Conservation (phyloP, 1,140 invertebrate species). For the Bombus cullumanus region DNA sequence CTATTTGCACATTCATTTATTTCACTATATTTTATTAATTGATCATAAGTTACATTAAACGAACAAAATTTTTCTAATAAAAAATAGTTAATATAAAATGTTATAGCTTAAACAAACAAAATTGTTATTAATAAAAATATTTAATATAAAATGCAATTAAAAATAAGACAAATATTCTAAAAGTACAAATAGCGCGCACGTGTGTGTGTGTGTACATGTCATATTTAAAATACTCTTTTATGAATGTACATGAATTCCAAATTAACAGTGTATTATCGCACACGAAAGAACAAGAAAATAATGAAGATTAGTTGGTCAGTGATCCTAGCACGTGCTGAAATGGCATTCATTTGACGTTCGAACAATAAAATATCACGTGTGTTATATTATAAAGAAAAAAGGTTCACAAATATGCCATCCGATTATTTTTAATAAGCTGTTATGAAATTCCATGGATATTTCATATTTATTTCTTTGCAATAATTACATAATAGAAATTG, state of each 20-base stretch:
- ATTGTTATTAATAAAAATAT: no score
- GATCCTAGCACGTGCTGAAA: conserved; percentile 20
- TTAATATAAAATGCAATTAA: no score
- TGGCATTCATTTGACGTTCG: not conserved
- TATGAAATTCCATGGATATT: not conserved
- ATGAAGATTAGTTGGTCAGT: conserved; percentile 31
- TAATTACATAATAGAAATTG: not conserved
- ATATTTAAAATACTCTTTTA: conserved; percentile 12
- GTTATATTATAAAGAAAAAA: not conserved
- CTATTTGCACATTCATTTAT: not conserved
- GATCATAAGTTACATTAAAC: not conserved
- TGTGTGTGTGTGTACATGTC: no score
- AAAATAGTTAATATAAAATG: not conserved
- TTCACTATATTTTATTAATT: not conserved
- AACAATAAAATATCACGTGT: not conserved
- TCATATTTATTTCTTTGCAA: not conserved
- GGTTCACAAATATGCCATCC: not conserved
- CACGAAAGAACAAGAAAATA: not conserved
- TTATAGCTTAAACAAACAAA: not conserved
- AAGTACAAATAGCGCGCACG: no score
- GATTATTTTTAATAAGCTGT: not conserved
- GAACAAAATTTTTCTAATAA: not conserved
- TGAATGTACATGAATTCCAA: not conserved
- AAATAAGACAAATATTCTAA: no score
- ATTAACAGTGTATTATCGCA: not conserved